Conservation (phyloP, 2,888 invertebrate species). For the Branchellion lobata region DNA sequence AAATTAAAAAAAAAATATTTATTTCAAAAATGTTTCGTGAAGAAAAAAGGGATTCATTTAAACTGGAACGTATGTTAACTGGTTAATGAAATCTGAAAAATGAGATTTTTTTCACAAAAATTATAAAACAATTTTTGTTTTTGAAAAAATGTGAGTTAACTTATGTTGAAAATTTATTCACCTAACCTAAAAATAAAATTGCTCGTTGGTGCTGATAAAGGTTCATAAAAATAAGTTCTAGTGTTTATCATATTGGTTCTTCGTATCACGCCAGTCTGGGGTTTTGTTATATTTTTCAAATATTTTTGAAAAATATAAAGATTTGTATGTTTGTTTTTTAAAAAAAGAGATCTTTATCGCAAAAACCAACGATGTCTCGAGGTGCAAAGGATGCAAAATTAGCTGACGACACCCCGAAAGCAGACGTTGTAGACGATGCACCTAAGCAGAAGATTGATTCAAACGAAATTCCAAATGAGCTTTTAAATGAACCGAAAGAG, state of each 20-base stretch:
- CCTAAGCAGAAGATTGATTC: background rate
- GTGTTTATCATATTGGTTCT: background rate
- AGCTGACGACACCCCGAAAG: background rate
- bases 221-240: background rate
- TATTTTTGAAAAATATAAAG: background rate
- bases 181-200: too few species aligned
- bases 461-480: background rate
- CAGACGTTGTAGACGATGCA: background rate
- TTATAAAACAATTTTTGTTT: background rate
- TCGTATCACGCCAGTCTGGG: background rate
- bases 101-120: too few species aligned
- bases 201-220: too few species aligned
- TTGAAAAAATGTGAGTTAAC: too few species aligned
- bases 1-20: too few species aligned
- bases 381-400: conserved; percentile 1
- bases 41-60: background rate
- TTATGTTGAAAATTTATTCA: too few species aligned
- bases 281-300: background rate
- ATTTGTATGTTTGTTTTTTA: background rate
- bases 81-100: too few species aligned
- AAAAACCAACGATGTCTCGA: conserved; percentile 1
- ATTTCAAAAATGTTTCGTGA: background rate
- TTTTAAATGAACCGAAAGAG: conserved; percentile 26
- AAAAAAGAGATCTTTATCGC: background rate
- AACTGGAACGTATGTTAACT: background rate